Evolutionary conservation across 2,888 invertebrate species (phyloP), one percentile per base, ranked within the genome.

Genomic region (Hymenopus coronatus): DNA sequence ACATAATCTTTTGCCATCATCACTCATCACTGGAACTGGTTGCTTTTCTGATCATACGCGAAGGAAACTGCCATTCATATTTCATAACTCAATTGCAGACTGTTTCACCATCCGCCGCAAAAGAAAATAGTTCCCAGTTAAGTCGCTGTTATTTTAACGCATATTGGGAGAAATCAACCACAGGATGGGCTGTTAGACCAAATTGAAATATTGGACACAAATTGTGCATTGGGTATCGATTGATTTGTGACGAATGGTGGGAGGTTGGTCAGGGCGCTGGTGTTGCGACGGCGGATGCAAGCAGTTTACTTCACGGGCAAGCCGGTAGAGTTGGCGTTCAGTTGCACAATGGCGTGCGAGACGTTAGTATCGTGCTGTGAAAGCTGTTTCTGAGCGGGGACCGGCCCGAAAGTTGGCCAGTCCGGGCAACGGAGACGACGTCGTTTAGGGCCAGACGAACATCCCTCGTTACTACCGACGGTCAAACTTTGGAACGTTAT

Each of bases 271-370:
- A 70, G 4, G 25, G 54, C 54, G 54, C 54, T 70, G 54, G 15
- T 20, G 54, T 15, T 25, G 54, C 54, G 54, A 25, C 54, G 54
- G 54, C 54, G 54, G 54, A 27, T 28, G 30, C 33, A 30, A 30
- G 28, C 25, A 12, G 82, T 82, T 33, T 87, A 87, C 87, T 87
- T 87, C n/a, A 87, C 33, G 87, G 82, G 33, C n/a, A 12, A 4
- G 33, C 25, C 28, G 7, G 12, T 25, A n/a, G 20, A 25, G 9
- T 40, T 40, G 28, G 14, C 20, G 87, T 82, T 87, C 91, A 91
- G 91, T 91, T 90, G 90, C 91, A 90, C 90, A 89, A 91, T 91
- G 91, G 91, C 90, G 90, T 89, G 90, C 90, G 82, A 82, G 82
- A n/a, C 82, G 83, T 82, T 81, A 25, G 86, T 83, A 54, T 28